These are phyloP conservation scores for Cyphomyrus plagiostoma DNA, from an alignment of 2,113 vertebrate genomes.

Conservation along the genomic window DNA sequence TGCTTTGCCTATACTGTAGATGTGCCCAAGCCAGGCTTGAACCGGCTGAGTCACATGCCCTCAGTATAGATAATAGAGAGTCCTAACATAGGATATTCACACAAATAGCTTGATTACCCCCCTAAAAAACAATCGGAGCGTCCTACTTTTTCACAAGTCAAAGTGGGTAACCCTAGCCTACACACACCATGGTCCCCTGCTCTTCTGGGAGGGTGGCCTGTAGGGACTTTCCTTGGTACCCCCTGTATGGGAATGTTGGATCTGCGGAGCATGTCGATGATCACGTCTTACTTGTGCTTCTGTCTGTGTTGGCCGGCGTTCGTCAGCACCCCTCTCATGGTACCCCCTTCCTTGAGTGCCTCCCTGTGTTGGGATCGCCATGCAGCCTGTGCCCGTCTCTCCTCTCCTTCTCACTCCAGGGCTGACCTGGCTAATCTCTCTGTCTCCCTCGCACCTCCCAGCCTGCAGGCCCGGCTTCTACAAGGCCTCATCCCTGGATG, in stretches of 20 bases:
- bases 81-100: neutral
- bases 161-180: neutral
- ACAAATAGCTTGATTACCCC: too few relatives aligned
- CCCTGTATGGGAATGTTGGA: neutral
- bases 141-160: neutral
- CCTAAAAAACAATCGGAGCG: neutral
- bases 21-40: too few relatives aligned
- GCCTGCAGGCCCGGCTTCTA: slow-evolving; percentile 69
- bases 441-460: slow-evolving; percentile 36
- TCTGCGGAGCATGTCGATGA: neutral
- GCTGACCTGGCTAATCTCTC: neutral
- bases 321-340: neutral
- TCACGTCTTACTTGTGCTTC: neutral
- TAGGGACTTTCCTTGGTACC: neutral
- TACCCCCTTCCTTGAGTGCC: neutral
- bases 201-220: neutral
- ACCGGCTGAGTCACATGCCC: too few relatives aligned
- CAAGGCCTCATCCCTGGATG: slow-evolving; percentile 66
- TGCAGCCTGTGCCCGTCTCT: neutral
- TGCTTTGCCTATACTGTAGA: too few relatives aligned
- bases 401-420: neutral
- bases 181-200: neutral
- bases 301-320: neutral
- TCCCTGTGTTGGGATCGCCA: neutral
- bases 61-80: neutral